Evolutionary conservation across 2,888 invertebrate species (phyloP).

Genomic region (Biston stratarius): DNA sequence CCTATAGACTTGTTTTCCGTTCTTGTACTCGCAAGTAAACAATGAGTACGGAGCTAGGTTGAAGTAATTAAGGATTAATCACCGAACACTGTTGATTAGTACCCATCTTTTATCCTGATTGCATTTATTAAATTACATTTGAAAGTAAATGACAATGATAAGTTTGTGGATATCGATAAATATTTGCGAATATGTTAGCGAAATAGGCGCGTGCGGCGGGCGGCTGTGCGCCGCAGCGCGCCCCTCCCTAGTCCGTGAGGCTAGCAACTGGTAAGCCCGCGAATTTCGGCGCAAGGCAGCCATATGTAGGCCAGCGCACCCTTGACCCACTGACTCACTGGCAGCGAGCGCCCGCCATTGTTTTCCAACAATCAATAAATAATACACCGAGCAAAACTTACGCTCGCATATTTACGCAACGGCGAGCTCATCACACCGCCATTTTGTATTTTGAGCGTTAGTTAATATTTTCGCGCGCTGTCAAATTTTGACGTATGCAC

Average conservation of each 20-base stretch:
- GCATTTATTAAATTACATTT: not conserved
- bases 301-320: conserved; percentile 81
- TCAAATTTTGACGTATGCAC: conserved; percentile 59
- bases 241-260: conserved; percentile 73
- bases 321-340: conserved; percentile 86
- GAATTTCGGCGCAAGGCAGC: conserved; percentile 82
- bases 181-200: conserved; percentile 30
- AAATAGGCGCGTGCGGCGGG: conserved; percentile 29
- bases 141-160: conserved; percentile 1
- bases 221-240: conserved; percentile 24
- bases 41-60: conserved; percentile 20
- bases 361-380: conserved; percentile 86
- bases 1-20: not conserved
- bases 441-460: conserved; percentile 60
- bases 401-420: conserved; percentile 78
- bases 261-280: conserved; percentile 80
- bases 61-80: conserved; percentile 18
- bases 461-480: conserved; percentile 67
- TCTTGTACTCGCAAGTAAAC: too few species aligned
- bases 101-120: conserved; percentile 6
- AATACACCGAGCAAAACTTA: conserved; percentile 79
- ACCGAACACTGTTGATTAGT: conserved; percentile 7
- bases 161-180: conserved; percentile 22
- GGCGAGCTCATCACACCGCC: conserved; percentile 64
- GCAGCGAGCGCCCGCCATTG: conserved; percentile 82